These are phyloP conservation scores for Lycia hirtaria DNA, from an alignment of 2,888 invertebrate species.

Conservation along the genomic window DNA sequence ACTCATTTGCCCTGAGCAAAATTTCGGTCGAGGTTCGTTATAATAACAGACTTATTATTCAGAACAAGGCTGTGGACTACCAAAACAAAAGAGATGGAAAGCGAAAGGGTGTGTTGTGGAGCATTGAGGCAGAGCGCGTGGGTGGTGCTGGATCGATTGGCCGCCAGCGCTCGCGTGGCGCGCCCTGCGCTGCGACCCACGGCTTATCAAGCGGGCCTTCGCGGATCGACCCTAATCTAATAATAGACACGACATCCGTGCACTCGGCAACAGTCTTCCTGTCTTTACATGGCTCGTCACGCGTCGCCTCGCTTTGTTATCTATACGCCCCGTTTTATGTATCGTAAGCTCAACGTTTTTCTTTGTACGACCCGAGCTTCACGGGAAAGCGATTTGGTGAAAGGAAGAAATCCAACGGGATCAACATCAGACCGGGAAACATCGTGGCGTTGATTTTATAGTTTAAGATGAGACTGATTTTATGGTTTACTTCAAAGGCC, in stretches of 20 bases:
- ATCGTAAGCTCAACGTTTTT: conserved; percentile 5
- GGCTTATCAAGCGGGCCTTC: conserved; percentile 66
- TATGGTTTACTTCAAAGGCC: too few species aligned
- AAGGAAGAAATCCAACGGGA: background rate
- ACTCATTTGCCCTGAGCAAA: conserved; percentile 13
- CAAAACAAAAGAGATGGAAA: conserved; percentile 48
- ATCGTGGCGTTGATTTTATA: background rate
- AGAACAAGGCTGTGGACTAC: conserved; percentile 29
- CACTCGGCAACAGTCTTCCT: conserved; percentile 40
- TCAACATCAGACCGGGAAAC: background rate
- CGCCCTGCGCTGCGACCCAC: conserved; percentile 58
- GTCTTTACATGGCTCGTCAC: conserved; percentile 11
- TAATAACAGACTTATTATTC: conserved; percentile 15
- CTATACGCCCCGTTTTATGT: conserved; percentile 4
- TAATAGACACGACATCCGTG: conserved; percentile 64
- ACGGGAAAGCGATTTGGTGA: background rate
- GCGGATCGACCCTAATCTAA: conserved; percentile 72
- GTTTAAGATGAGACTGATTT: background rate
- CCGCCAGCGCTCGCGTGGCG: conserved; percentile 57
- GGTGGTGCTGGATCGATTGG: conserved; percentile 58
- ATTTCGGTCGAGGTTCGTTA: conserved; percentile 10
- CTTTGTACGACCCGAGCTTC: conserved; percentile 1
- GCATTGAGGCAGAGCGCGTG: conserved; percentile 46
- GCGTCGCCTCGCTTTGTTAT: conserved; percentile 15
- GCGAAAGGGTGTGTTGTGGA: conserved; percentile 45